Evolutionary conservation across 2,113 vertebrate genomes (phyloP).

Genomic region (Pelecanoides urinatrix): DNA sequence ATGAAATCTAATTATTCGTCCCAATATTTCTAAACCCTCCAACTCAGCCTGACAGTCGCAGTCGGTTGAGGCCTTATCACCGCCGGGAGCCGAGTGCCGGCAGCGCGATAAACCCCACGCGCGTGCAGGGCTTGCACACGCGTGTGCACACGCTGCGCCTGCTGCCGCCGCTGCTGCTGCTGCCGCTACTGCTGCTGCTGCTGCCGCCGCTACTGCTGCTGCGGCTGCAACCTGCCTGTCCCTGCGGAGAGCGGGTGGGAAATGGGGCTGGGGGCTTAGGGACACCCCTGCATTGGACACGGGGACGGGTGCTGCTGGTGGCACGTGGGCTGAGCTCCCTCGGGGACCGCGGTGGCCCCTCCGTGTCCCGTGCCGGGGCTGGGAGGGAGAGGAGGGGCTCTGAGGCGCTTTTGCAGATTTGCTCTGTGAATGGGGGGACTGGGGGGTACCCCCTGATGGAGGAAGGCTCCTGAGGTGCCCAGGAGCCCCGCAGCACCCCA

Average conservation of each 20-base stretch:
- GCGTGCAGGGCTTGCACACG: neutral
- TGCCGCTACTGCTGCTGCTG: constrained; percentile 33
- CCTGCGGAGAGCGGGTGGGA: fast-evolving
- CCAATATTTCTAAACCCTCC: constrained; percentile 89
- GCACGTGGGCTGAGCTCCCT: fast-evolving
- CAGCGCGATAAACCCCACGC: constrained; percentile 57
- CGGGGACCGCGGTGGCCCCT: fast-evolving
- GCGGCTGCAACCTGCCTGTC: neutral
- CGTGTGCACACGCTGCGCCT: neutral
- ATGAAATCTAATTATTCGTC: constrained; percentile 98
- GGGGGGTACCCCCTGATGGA: fast-evolving
- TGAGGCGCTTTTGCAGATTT: neutral
- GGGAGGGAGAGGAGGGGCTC: neutral
- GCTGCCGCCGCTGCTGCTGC: too few species aligned
- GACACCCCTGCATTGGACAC: fast-evolving
- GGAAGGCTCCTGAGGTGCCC: neutral
- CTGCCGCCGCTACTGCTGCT: constrained; percentile 10
- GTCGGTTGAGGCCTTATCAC: constrained; percentile 72
- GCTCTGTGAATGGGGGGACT: fast-evolving
- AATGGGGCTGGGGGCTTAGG: neutral
- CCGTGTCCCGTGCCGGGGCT: fast-evolving
- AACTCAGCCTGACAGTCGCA: constrained; percentile 71
- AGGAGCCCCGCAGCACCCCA: neutral
- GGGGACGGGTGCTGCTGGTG: neutral
- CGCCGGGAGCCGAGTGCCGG: constrained; percentile 39